These are phyloP conservation scores for Amblyteles armatorius DNA, from an alignment of 2,888 invertebrate species.

Conservation along the genomic window DNA sequence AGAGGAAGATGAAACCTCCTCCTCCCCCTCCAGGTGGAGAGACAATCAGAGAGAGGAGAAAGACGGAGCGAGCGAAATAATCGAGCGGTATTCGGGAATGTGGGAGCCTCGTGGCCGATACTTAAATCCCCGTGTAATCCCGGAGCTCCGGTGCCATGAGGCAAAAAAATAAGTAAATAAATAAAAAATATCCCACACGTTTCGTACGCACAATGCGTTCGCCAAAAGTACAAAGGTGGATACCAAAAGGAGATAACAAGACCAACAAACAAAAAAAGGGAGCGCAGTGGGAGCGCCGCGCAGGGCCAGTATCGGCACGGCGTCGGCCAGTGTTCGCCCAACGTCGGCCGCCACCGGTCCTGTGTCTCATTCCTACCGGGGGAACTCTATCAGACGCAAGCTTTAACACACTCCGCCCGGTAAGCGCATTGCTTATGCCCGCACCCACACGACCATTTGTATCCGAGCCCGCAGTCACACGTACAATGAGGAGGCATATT, in stretches of 20 bases:
- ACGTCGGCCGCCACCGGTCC: background rate
- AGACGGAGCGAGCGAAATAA: slow-evolving; percentile 60
- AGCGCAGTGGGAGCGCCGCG: background rate
- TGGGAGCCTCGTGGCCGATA: slow-evolving; percentile 66
- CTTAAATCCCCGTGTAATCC: slow-evolving; percentile 10
- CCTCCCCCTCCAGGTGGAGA: slow-evolving; percentile 6
- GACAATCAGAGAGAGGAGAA: slow-evolving; percentile 52
- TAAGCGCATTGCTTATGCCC: slow-evolving; percentile 60
- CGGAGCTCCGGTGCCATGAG: background rate
- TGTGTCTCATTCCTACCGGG: background rate
- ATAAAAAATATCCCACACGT: slow-evolving; percentile 3
- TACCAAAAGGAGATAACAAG: background rate
- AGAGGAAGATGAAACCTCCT: background rate
- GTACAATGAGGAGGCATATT: slow-evolving; percentile 64
- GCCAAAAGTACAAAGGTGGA: slow-evolving; percentile 46
- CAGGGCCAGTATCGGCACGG: background rate
- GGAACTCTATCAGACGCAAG: slow-evolving; percentile 39
- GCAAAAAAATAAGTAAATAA: slow-evolving; percentile 2
- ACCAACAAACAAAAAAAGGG: slow-evolving; percentile 9
- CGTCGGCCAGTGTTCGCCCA: background rate
- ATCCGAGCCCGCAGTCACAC: slow-evolving; percentile 52
- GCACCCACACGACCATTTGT: slow-evolving; percentile 65
- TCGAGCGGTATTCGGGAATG: slow-evolving; percentile 63
- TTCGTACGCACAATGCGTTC: slow-evolving; percentile 23
- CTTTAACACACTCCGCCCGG: slow-evolving; percentile 52